Percentiles rank a stretch among this genome's conserved stretches.
These are phyloP conservation scores for Zygothrica quintamaculata DNA, from an alignment of 2,888 invertebrate species.

Conservation along the genomic window DNA sequence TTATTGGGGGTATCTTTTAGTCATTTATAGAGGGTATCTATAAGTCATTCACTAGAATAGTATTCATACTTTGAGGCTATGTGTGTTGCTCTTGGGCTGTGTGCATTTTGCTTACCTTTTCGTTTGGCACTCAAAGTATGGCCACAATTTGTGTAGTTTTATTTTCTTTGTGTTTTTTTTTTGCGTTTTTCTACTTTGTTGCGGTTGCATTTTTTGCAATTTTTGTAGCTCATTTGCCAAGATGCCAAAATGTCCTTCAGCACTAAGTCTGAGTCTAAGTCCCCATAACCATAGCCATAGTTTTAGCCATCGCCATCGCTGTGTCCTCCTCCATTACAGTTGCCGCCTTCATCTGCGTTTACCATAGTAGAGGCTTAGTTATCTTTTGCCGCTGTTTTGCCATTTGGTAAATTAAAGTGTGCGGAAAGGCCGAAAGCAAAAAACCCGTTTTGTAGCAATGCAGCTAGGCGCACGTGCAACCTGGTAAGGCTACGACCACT, in stretches of 20 bases:
- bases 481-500: constrained; percentile 12
- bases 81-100: constrained; percentile 12
- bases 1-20: constrained; percentile 5
- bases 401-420: constrained; percentile 72
- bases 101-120: constrained; percentile 51
- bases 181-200: constrained; percentile 51
- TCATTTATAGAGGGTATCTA: too few relatives aligned
- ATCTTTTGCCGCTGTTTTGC: constrained; percentile 49
- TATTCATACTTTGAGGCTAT: constrained; percentile 1
- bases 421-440: constrained; percentile 45
- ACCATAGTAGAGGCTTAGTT: constrained; percentile 36
- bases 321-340: constrained; percentile 1
- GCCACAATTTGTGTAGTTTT: constrained; percentile 49
- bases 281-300: constrained; percentile 5
- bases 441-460: constrained; percentile 61
- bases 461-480: constrained; percentile 66
- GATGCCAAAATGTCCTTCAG: constrained; percentile 74
- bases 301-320: constrained; percentile 3
- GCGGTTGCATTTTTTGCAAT: constrained; percentile 62
- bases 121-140: constrained; percentile 34
- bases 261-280: constrained; percentile 18
- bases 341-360: constrained; percentile 4
- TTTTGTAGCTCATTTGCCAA: constrained; percentile 72
- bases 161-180: constrained; percentile 17
- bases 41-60: too few relatives aligned